Percentiles rank a stretch among this genome's conserved stretches.
These are phyloP conservation scores for Gnathonemus longibarbis DNA, from an alignment of 2,113 vertebrate species.

Conservation along the genomic window DNA sequence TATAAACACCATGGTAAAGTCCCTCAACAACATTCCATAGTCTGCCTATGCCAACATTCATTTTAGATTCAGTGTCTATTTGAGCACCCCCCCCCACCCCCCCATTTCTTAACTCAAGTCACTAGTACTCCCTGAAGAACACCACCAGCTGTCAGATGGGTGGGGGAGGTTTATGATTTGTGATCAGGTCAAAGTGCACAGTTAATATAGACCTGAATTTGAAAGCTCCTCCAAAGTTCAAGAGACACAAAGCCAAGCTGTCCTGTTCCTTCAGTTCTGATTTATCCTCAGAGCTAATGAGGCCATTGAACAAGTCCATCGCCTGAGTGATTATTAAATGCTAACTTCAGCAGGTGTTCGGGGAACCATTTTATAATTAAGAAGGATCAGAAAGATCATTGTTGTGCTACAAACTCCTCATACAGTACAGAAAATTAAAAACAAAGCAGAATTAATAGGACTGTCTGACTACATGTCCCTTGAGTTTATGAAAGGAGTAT, in stretches of 20 bases:
- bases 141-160: neutral
- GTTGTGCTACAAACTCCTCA: neutral
- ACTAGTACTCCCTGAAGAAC: neutral
- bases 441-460: neutral
- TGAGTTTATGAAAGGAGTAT: neutral
- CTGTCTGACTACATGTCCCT: neutral
- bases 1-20: neutral
- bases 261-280: neutral
- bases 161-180: neutral
- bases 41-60: neutral
- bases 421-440: neutral
- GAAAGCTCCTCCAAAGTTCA: neutral
- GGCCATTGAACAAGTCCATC: neutral
- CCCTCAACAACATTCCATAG: neutral
- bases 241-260: neutral
- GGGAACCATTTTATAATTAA: neutral
- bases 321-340: neutral
- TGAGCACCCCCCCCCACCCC: neutral
- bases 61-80: neutral
- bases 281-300: neutral
- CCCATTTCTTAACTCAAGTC: neutral
- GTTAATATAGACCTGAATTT: conserved; percentile 7
- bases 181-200: conserved; percentile 2
- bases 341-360: neutral
- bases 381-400: neutral